These are phyloP conservation scores for Labeo catla DNA, from an alignment of 2,113 vertebrate genomes.

Conservation along the genomic window DNA sequence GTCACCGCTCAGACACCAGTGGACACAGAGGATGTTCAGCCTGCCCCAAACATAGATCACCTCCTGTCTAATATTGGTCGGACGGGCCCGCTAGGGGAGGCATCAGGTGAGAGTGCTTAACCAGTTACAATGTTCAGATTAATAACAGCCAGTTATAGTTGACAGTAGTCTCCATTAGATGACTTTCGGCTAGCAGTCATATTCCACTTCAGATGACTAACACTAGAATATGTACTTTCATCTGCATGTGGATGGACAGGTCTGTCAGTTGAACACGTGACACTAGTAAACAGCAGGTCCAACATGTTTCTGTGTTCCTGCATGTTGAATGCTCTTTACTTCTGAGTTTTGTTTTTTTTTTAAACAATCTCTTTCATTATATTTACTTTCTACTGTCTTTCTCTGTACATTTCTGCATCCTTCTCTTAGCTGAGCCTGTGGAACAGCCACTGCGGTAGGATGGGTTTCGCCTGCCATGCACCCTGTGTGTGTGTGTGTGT, in stretches of 20 bases:
- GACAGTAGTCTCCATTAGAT: neutral
- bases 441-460: conserved; percentile 97
- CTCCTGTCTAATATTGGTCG: conserved; percentile 96
- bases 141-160: conserved; percentile 3
- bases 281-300: neutral
- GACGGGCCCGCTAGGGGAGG: conserved; percentile 84
- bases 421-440: conserved; percentile 91
- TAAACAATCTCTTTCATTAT: conserved; percentile 61
- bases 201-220: conserved; percentile 13
- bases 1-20: conserved; percentile 84
- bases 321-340: conserved; percentile 57
- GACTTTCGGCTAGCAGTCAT: neutral
- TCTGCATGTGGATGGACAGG: conserved; percentile 10
- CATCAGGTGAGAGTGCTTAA: conserved; percentile 82
- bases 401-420: conserved; percentile 79
- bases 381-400: conserved; percentile 78
- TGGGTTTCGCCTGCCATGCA: conserved; percentile 60
- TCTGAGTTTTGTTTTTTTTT: conserved; percentile 58
- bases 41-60: conserved; percentile 96
- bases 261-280: neutral
- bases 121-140: neutral
- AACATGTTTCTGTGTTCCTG: conserved; percentile 35
- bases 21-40: conserved; percentile 90
- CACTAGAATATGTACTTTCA: neutral
- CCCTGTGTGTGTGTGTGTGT: conserved; percentile 45